These are phyloP conservation scores for Philereme transversata DNA, from an alignment of 2,888 invertebrate genomes.

Conservation along the genomic window DNA sequence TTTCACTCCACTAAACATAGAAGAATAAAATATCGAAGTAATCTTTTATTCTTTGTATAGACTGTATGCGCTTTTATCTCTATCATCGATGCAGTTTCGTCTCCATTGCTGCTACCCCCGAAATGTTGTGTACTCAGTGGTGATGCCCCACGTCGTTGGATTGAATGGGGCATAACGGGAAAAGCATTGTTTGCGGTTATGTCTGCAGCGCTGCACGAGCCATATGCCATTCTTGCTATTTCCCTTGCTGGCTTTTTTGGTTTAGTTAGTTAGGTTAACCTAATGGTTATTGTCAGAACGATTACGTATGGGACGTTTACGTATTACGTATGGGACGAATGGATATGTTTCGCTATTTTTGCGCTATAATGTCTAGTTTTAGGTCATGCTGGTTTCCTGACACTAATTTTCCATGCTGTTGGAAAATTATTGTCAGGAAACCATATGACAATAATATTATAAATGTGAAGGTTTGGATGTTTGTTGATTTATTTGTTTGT, in stretches of 20 bases:
- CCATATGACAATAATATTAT: too few relatives aligned
- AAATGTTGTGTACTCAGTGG: not conserved
- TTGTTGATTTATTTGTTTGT: too few relatives aligned
- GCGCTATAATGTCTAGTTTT: not conserved
- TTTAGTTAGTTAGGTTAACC: not conserved
- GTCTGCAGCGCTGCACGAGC: constrained; percentile 7
- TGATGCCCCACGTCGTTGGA: not conserved
- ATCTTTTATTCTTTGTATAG: too few relatives aligned
- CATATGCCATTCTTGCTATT: constrained; percentile 8
- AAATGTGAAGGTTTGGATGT: too few relatives aligned
- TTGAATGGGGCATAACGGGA: constrained; percentile 8
- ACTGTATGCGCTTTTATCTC: too few relatives aligned
- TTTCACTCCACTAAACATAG: too few relatives aligned
- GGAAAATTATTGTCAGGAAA: too few relatives aligned
- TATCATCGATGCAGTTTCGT: not conserved
- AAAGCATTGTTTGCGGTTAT: constrained; percentile 15
- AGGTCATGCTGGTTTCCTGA: not conserved
- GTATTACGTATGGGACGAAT: not conserved
- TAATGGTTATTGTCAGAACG: not conserved
- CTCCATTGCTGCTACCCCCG: not conserved
- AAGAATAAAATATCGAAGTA: too few relatives aligned
- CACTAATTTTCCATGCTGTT: too few relatives aligned
- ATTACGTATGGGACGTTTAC: constrained; percentile 2
- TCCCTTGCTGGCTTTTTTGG: constrained; percentile 3
- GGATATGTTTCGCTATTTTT: not conserved